Percentiles rank a stretch among this genome's conserved stretches.
Evolutionary conservation across 2,797 vertebrate genomes (phyloP).

Genomic region (Pipistrellus pipistrellus): DNA sequence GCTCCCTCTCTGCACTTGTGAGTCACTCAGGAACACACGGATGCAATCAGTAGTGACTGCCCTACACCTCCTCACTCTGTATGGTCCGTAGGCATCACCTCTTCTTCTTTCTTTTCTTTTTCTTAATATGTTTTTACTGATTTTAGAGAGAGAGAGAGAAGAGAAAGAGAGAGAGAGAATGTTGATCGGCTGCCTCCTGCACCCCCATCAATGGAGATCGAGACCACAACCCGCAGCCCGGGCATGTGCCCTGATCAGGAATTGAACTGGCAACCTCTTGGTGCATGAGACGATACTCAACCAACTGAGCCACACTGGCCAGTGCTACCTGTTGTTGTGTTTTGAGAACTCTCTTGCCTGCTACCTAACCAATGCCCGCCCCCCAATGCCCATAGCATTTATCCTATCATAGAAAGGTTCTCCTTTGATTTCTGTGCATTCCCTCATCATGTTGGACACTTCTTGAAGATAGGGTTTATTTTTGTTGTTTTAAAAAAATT

Average conservation of each 20-base stretch:
- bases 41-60: background rate
- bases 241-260: no score
- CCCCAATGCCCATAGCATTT: background rate
- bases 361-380: background rate
- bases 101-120: no score
- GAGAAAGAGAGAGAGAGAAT: no score
- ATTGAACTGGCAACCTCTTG: no score
- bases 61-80: background rate
- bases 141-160: no score
- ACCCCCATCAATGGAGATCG: no score
- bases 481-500: background rate
- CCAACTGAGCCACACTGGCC: no score
- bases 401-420: background rate
- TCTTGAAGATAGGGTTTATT: background rate
- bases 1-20: background rate
- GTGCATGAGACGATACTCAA: no score
- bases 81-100: background rate
- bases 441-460: background rate
- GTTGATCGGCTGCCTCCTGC: no score
- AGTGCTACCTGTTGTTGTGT: background rate
- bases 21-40: background rate
- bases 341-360: background rate
- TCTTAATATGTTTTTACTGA: no score
- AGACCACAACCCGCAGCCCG: no score
- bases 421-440: background rate